Evolutionary conservation across 2,113 vertebrate species (phyloP), one percentile per base, ranked within the genome.

Genomic region (Scortum barcoo): DNA sequence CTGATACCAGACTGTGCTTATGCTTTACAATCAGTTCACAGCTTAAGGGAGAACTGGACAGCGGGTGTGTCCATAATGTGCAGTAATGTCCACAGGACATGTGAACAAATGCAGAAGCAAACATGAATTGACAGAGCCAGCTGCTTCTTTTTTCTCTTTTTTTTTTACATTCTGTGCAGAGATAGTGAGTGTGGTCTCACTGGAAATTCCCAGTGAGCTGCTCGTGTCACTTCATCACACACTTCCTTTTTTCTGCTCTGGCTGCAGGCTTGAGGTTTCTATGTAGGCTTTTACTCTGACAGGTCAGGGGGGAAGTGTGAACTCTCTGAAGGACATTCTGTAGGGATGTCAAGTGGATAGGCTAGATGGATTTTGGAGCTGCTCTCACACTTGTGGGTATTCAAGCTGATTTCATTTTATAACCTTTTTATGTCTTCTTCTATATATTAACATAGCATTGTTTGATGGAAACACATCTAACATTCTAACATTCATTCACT

Each of bases 171-270:
- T 20, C 17, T 40, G 7, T 62, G 44, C 20, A 16, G 33, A 40
- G 22, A 22, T 17, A 1, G 1, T 68, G 20, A 61, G 12, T 76
- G 51, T 65, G 65, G 22, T 62, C 19, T 46, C 14, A 28, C 13
- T 54, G 66, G 74, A 78, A 78, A 54, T 38, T 84, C 51, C 81
- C 33, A 75, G 4, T 3, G 16, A 28, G 48, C 38, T 61, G 5
- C 26, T 22, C n/a, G 7, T 71, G 28, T 72, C 46, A 33, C 65
- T 72, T 63, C 4, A 65, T 74, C 24, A 79, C 57, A 71, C 61
- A 22, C 77, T 77, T 73, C 72, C 73, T 77, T 62, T 28, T 70
- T 56, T 26, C 56, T 72, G 67, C 3, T 0, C 17, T 62, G 65
- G 71, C 57, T 1, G 4, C 20, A 7, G 46, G 38, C 74, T 26